Conservation (phyloP, 2,888 invertebrate genomes). For the Xestia c-nigrum region DNA sequence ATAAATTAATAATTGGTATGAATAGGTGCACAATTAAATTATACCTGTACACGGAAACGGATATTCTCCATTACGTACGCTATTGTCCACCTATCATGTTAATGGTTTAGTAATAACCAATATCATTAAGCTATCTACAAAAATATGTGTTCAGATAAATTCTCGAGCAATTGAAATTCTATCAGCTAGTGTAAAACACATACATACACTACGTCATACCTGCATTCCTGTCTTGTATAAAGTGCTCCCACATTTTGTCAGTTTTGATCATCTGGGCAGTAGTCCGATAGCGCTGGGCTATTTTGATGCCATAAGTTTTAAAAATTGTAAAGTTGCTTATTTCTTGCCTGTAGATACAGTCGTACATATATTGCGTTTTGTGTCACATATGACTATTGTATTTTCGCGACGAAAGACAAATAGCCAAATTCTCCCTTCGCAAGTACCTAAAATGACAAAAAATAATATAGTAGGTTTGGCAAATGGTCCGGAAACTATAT, state of each 20-base stretch:
- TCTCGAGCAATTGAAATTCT: neutral
- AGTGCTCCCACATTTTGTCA: neutral
- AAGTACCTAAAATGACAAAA: no score
- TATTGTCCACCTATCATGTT: neutral
- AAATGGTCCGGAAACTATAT: no score
- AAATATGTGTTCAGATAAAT: neutral
- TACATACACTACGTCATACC: neutral
- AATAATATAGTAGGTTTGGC: no score
- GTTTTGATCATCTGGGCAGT: neutral
- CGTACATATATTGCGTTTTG: no score
- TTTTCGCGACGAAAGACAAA: no score
- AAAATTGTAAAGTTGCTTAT: no score
- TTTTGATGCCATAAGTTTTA: no score
- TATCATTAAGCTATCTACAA: slow-evolving; percentile 9
- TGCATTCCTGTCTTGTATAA: no score
- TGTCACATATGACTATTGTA: no score
- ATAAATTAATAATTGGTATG: neutral
- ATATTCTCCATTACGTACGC: neutral
- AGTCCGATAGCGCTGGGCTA: no score
- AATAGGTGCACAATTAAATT: neutral
- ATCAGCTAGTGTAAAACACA: neutral
- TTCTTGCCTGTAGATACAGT: no score
- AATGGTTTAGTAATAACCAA: slow-evolving; percentile 16
- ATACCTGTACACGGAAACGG: neutral
- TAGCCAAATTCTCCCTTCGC: no score